phyloP scores from a whole-genome alignment of 92 coral and sea anemone species.

The Porites rus region DNA sequence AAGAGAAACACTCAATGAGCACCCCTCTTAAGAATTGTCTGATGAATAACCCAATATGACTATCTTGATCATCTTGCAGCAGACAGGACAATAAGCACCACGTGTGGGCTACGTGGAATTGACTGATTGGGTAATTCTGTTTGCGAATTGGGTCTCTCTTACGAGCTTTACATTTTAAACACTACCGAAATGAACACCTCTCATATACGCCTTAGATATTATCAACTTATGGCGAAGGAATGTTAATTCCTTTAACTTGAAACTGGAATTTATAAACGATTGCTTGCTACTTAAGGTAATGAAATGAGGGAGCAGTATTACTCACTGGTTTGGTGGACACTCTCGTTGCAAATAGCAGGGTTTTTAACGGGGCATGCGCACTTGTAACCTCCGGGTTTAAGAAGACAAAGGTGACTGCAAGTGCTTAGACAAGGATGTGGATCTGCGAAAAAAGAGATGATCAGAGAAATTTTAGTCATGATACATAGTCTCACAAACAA shows the following conservation, averaged over 20 bases:
- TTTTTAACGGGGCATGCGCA: constrained; percentile 33
- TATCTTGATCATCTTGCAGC: no score
- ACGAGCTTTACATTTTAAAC: no score
- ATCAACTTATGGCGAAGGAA: no score
- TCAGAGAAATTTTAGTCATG: background rate
- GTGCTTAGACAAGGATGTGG: background rate
- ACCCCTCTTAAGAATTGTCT: background rate
- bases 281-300: background rate
- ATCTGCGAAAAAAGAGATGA: background rate
- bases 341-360: background rate
- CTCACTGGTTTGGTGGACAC: background rate
- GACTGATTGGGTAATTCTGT: no score
- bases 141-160: no score
- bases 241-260: no score
- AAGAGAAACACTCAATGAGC: background rate
- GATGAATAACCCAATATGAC: no score
- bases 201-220: no score
- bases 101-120: no score
- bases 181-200: no score
- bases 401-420: constrained; percentile 35
- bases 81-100: no score
- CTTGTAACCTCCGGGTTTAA: constrained; percentile 42
- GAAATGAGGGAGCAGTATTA: background rate
- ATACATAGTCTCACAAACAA: background rate
- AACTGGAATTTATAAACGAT: no score